Base-by-base conservation (phyloP, 2,888 invertebrate species). In the Auanema freiburgensis region DNA sequence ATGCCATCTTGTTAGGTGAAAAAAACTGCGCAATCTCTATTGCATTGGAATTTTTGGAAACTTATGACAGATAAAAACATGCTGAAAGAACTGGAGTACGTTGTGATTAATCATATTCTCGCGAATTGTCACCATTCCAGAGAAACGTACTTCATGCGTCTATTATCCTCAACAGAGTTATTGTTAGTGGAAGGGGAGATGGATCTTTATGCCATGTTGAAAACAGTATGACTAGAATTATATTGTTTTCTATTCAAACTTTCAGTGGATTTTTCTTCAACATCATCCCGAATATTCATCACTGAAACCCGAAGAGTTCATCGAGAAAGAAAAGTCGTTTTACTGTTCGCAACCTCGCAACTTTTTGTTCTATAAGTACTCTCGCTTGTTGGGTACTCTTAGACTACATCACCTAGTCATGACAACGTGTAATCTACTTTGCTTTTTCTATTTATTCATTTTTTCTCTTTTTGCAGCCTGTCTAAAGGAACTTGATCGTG, bases 151-250 rank as follows among this genome's bases (percentile, higher is more conserved):
- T 46, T 76, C 0, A 14, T 51, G 10, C 52, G 51, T 12, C 60
- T 78, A n/a, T 60, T 76, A 12, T 65, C 66, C 12, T 69, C 72
- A 3, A 53, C 68, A 1, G 71, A 77, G 51, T 59, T 78, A 8
- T 66, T 77, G 6, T 70, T 78, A 4, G 55, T 65, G 1, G 79
- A 79, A 54, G 76, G 74, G n/a, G 79, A 79, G 54, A 59, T 67
- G 44, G 79, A 79, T 65, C 50, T 79, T 8, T 79, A 79, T 52
- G 55, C 57, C 24, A 53, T 69, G 10, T 62, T 79, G 5, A 74
- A 63, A 69, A 46, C 23, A 46, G 79, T 79, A 12, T 59, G 69
- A 60, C 43, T 25, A 2, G 5, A n/a, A 43, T 14, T 56, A n/a
- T 2, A 16, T 1, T 14, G 23, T 4, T 23, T 21, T 21, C 42